Percentiles rank a stretch among this genome's conserved stretches.
These are phyloP conservation scores for Coremacera marginata DNA, from an alignment of 2,888 invertebrate genomes.

Conservation along the genomic window DNA sequence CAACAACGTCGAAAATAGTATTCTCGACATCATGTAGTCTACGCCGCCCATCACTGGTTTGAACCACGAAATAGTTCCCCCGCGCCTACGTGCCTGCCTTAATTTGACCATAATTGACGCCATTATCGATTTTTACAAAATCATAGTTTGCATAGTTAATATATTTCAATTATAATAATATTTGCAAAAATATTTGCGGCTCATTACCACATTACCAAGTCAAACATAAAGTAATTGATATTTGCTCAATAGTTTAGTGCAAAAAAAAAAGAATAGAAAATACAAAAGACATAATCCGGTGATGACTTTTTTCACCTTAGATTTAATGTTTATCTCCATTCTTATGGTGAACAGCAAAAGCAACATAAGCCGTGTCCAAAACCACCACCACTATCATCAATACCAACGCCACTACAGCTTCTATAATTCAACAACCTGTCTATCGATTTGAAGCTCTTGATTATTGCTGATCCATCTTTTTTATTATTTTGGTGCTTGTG, in stretches of 20 bases:
- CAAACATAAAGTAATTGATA: neutral
- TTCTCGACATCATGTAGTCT: too few species aligned
- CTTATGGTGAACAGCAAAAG: neutral
- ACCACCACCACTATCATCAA: neutral
- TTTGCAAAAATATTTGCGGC: constrained; percentile 3
- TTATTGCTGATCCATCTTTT: constrained; percentile 9
- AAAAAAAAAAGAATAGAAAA: neutral
- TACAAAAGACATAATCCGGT: neutral
- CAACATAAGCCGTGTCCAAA: neutral
- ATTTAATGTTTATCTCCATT: neutral
- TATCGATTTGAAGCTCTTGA: neutral
- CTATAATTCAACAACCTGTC: constrained; percentile 19
- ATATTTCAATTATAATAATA: neutral
- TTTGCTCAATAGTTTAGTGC: neutral
- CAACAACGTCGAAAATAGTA: too few species aligned
- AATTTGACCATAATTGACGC: neutral
- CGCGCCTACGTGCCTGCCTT: too few species aligned
- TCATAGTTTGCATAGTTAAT: neutral
- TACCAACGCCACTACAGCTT: neutral
- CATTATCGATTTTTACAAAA: neutral
- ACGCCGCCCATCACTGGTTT: too few species aligned
- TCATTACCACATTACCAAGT: constrained; percentile 10
- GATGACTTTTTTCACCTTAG: neutral
- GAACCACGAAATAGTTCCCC: too few species aligned
- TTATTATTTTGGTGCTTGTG: neutral